Base-by-base conservation (phyloP, 2,113 vertebrate species). In the Cervus canadensis region DNA sequence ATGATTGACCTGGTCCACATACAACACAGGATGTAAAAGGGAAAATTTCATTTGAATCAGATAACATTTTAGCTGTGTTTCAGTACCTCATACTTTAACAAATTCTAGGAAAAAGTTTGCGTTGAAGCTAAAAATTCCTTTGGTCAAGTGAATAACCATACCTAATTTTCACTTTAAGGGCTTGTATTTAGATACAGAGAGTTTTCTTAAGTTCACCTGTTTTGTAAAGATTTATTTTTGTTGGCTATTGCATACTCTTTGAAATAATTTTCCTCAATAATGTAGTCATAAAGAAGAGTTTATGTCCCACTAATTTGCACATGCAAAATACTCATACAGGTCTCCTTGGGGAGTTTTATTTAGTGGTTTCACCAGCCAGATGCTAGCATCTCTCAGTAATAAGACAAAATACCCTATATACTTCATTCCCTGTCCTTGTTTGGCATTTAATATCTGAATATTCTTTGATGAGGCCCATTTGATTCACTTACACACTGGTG, bases 81-180 rank as follows among this genome's bases (percentile, higher is more conserved):
- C 60, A 71, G 59, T 54, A 83, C 14, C 57, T 92, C 67, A 52
- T 11, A 36, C 1, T 30, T 64, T 21, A 64, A 56, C 33, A 74
- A 87, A 90, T 74, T 94, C 83, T 36, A 85, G 45, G 33, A 79
- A 43, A 83, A 45, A 86, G 5, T 25, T 67, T 76, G 2, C 43
- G 81, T 89, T 87, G 43, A 92, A 43, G 13, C 48, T 89, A 85
- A 94, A 96, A 89, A 97, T 64, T 28, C 12, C 16, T 92, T 89
- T 81, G 33, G 7, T 90, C 64, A 91, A 82, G 30, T 54, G 33
- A 88, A 74, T 81, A 56, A 96, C 67, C 19, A 87, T 12, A 7
- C 71, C 14, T 14, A 10, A 57, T 59, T 79, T 91, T 85, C 88
- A 81, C 57, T 60, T 62, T n/a, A 50, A 45, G 13, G 40, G 15